These are phyloP conservation scores for Circaetus gallicus DNA, from an alignment of 2,113 vertebrate genomes.

Conservation along the genomic window DNA sequence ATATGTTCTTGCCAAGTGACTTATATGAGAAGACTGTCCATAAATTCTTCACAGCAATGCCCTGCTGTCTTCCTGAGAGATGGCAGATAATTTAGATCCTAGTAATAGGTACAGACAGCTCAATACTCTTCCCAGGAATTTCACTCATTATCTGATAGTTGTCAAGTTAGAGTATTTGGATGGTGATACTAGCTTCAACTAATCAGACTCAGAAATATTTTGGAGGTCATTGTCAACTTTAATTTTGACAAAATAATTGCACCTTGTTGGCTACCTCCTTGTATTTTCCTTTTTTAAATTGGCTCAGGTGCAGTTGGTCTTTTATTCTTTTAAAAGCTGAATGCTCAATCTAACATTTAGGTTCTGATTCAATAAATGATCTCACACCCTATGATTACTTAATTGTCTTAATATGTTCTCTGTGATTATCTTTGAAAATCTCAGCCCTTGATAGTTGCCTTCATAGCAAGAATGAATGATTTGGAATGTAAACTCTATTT, in stretches of 20 bases:
- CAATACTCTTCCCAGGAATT: not conserved
- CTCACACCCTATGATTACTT: not conserved
- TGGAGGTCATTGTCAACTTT: not conserved
- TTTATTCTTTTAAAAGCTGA: not conserved
- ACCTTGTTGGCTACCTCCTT: not conserved
- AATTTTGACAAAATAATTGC: not conserved
- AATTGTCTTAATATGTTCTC: not conserved
- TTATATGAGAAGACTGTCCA: not conserved
- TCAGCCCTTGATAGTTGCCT: not conserved
- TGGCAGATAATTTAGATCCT: not conserved
- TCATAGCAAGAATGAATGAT: not conserved
- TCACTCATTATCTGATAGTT: not conserved
- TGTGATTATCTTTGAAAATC: not conserved
- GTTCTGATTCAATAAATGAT: not conserved
- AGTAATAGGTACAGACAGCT: not conserved
- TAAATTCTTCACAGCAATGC: not conserved
- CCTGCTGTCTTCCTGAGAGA: not conserved
- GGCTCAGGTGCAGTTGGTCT: not conserved
- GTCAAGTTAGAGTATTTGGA: not conserved
- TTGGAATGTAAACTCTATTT: not conserved
- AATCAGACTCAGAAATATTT: not conserved
- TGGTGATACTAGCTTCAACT: not conserved
- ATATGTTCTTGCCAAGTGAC: not conserved
- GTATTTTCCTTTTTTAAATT: not conserved
- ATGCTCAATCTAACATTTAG: not conserved